Base-by-base conservation (phyloP, 2,797 vertebrate genomes). In the Apogon hyalosoma region DNA sequence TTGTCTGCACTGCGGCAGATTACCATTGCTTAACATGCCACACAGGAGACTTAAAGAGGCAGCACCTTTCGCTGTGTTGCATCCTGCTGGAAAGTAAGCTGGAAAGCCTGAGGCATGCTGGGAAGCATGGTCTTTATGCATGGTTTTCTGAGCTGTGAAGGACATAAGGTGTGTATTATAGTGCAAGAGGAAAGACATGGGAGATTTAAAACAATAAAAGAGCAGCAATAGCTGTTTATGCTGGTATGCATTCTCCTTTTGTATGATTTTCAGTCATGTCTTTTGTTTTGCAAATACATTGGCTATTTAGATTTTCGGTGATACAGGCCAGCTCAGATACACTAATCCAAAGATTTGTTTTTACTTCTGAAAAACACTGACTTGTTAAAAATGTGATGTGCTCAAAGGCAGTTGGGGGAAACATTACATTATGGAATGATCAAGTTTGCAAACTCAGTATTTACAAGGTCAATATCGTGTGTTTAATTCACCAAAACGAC, bases 1-100 rank as follows among this genome's bases (percentile, higher is more conserved):
- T 92, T 92, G 90, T 90, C 91, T 93, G 90, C 90, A 93, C 86
- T 92, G 93, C 88, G 81, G 92, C 92, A 94, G 91, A 93, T 94
- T 92, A 93, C 88, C 85, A 82, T 88, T 90, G 91, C 91, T 94
- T 92, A 92, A 92, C 90, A 92, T 91, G 88, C 89, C 85, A 87
- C 92, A 86, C 90, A 88, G 82, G 89, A 90, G 90, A 92, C 89
- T 91, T 90, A 88, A 91, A 91, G 90, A 84, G 86, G 83, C 86
- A 91, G 90, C 77, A 84, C 82, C 85, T 89, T 88, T 87, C 73
- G 60, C 67, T 68, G 82, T 71, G 77, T 85, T 80, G 87, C 83
- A 89, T 92, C 84, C 87, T 77, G 77, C 88, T 91, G 89, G 87
- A 83, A 88, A 85, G 84, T 76, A 73, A 80, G 87, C 76, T 82